Evolutionary conservation across 2,797 vertebrate genomes (phyloP).

Genomic region (Poecilia wingei): DNA sequence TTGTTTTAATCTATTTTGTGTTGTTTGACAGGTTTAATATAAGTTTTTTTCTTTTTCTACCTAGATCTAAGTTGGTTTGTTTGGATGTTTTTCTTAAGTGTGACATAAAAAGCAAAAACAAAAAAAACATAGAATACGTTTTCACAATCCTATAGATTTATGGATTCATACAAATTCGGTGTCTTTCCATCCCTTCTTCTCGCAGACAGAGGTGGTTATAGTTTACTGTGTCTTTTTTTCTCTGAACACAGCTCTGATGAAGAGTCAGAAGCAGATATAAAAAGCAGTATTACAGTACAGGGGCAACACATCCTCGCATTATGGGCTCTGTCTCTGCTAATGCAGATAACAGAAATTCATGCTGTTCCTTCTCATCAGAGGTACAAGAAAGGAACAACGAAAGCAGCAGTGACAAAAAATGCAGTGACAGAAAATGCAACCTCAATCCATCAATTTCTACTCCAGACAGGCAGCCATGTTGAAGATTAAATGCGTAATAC

Average conservation of each 20-base stretch:
- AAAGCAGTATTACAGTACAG: conserved; percentile 1
- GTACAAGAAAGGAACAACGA: conserved; percentile 10
- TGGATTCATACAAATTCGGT: not conserved
- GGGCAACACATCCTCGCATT: conserved; percentile 1
- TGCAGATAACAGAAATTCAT: conserved; percentile 19
- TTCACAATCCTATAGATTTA: not conserved
- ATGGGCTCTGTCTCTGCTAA: not conserved
- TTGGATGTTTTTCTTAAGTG: not conserved
- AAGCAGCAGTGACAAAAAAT: conserved; percentile 1
- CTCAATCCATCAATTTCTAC: conserved; percentile 6
- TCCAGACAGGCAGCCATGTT: not conserved
- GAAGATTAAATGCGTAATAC: conserved; percentile 7
- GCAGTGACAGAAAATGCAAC: not conserved
- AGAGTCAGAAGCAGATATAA: not conserved
- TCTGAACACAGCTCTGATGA: not conserved
- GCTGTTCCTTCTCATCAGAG: conserved; percentile 20
- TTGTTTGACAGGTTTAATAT: no score
- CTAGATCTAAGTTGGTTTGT: not conserved
- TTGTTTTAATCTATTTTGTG: not conserved
- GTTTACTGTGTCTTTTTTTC: not conserved
- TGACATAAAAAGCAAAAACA: not conserved
- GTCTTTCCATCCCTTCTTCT: not conserved
- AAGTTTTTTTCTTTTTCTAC: not conserved
- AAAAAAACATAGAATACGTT: not conserved
- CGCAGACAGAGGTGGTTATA: not conserved